Evolutionary conservation across 2,797 vertebrate species (phyloP).

Genomic region (Muscicapa comitata): DNA sequence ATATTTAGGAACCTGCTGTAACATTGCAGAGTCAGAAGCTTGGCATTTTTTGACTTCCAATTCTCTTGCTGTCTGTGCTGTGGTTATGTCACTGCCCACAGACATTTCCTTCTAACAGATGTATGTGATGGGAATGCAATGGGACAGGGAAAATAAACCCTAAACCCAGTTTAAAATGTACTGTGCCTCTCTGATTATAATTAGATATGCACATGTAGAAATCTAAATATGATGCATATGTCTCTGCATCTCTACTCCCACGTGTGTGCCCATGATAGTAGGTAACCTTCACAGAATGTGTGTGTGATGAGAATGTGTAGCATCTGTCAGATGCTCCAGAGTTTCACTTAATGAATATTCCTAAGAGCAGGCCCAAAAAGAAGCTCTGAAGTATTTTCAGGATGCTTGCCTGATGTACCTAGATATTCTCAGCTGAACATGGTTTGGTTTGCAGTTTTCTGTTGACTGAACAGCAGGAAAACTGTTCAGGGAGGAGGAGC

Average conservation of each 20-base stretch:
- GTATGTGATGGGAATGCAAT: background rate
- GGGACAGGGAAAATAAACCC: background rate
- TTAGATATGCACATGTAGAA: constrained; percentile 50
- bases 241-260: constrained; percentile 25
- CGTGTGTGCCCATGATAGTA: constrained; percentile 56
- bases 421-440: background rate
- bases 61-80: background rate
- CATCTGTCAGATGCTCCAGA: constrained; percentile 46
- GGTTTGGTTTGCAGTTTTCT: background rate
- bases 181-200: constrained; percentile 58
- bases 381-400: background rate
- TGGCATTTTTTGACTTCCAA: background rate
- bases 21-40: background rate
- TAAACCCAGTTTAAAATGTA: background rate
- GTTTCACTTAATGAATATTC: constrained; percentile 44
- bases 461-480: background rate
- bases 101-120: background rate
- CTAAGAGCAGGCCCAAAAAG: background rate
- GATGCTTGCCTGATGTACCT: background rate
- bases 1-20: background rate
- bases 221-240: constrained; percentile 54
- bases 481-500: background rate
- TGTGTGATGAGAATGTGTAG: constrained; percentile 39
- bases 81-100: constrained; percentile 1
- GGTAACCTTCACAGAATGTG: constrained; percentile 60